phyloP scores from a whole-genome alignment of 2,797 vertebrate genomes.

The Adelosebastes latens region DNA sequence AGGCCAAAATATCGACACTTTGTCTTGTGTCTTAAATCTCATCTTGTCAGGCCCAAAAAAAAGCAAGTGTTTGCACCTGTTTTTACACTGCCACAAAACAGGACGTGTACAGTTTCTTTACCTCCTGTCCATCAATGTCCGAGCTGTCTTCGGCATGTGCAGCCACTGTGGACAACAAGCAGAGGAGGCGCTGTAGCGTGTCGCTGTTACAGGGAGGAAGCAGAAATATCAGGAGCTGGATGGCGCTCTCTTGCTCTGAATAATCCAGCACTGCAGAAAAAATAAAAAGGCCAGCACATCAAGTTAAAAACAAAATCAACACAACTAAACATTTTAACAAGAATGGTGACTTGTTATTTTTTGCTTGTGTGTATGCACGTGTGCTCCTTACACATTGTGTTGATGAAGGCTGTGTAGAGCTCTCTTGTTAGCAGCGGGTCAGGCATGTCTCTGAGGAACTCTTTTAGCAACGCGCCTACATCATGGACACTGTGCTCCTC shows the following conservation, averaged over 20 bases:
- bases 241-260: conserved; percentile 87
- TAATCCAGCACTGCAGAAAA: conserved; percentile 86
- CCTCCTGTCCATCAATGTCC: conserved; percentile 89
- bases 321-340: neutral
- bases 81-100: neutral
- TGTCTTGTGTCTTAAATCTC: neutral
- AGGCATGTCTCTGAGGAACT: conserved; percentile 96
- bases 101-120: conserved; percentile 47
- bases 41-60: neutral
- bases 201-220: conserved; percentile 98
- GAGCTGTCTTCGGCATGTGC: conserved; percentile 87
- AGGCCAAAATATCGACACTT: neutral
- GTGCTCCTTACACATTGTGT: conserved; percentile 87
- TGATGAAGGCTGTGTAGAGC: conserved; percentile 96
- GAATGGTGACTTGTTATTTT: neutral
- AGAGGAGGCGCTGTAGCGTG: conserved; percentile 93
- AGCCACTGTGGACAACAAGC: conserved; percentile 93
- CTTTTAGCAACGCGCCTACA: conserved; percentile 95
- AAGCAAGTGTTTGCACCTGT: neutral
- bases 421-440: conserved; percentile 95
- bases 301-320: neutral
- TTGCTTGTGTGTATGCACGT: neutral
- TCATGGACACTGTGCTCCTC: conserved; percentile 96
- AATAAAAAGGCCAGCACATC: conserved; percentile 5
- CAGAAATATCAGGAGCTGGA: conserved; percentile 95